Base-by-base conservation (phyloP, 1,140 invertebrate species). In the Heliothis virescens region DNA sequence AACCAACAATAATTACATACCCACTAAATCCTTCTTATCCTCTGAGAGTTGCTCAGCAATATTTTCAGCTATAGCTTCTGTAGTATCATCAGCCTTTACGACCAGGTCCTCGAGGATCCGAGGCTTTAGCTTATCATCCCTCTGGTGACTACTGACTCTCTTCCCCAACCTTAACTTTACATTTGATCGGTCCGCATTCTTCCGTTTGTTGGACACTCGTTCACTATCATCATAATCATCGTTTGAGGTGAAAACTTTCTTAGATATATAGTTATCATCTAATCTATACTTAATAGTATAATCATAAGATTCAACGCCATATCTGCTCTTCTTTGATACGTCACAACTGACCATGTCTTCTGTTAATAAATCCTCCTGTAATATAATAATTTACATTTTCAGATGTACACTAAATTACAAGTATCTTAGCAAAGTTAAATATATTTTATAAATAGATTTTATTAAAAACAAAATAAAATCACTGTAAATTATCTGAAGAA, bases 31-130 rank as follows among this genome's bases (percentile, higher is more conserved):
- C 89, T 96, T 96, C 82, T 97, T 97, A 79, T 96, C 96, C 90
- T 98, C 97, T 71, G 89, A 94, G 18, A 98, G 95, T 89, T 97
- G 97, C 52, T 95, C 95, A 13, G 96, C 95, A 85, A 97, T 97
- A 87, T 98, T 97, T 62, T 91, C 94, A 48, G 96, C 96, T 74
- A 97, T 95, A 79, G 95, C 96, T 9, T 95, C 95, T 62, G 95
- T 89, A 57, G 95, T 90, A 81, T 95, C 95, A 41, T 95, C 95
- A 3, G 83, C 26, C 48, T 91, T 96, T 2, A 93, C 92, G 34
- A 73, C 80, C 26, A 97, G 91, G 87, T 96, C 95, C 16, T 91
- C 85, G 78, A 97, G 94, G 76, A 91, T 92, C 83, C 95, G 95
- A 13, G 95, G 88, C 48, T 92, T 85, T 21, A 95, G 95, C 87